These are phyloP conservation scores for Zootoca vivipara DNA, from an alignment of 2,113 vertebrate species.

Conservation along the genomic window DNA sequence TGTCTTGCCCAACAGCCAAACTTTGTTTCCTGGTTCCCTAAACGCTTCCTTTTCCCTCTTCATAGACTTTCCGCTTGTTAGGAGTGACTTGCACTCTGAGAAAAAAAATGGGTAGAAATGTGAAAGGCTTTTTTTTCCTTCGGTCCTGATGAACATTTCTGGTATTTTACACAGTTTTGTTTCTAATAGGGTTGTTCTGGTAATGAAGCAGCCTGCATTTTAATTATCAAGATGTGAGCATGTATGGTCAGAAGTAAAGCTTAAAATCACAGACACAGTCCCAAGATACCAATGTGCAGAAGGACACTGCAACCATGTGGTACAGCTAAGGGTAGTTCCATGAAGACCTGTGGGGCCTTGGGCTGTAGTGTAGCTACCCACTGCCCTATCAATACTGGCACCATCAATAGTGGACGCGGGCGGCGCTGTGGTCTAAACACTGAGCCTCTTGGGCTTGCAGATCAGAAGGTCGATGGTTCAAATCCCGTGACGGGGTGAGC, in stretches of 20 bases:
- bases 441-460: too few species aligned
- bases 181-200: neutral
- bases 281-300: neutral
- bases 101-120: neutral
- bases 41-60: neutral
- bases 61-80: neutral
- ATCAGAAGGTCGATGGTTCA: too few species aligned
- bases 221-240: neutral
- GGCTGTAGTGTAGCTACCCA: too few species aligned
- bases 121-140: conserved; percentile 1
- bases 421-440: too few species aligned
- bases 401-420: too few species aligned
- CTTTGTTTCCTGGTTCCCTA: conserved; percentile 12
- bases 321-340: neutral
- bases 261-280: neutral
- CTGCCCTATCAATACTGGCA: neutral
- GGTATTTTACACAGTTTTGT: neutral
- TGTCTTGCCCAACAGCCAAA: neutral
- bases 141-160: neutral
- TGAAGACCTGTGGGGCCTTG: neutral
- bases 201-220: neutral
- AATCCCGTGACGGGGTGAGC: too few species aligned
- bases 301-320: neutral
- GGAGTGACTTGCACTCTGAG: neutral
- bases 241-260: neutral